Base-by-base conservation (phyloP, 1,140 invertebrate species). In the Drosophila erecta region DNA sequence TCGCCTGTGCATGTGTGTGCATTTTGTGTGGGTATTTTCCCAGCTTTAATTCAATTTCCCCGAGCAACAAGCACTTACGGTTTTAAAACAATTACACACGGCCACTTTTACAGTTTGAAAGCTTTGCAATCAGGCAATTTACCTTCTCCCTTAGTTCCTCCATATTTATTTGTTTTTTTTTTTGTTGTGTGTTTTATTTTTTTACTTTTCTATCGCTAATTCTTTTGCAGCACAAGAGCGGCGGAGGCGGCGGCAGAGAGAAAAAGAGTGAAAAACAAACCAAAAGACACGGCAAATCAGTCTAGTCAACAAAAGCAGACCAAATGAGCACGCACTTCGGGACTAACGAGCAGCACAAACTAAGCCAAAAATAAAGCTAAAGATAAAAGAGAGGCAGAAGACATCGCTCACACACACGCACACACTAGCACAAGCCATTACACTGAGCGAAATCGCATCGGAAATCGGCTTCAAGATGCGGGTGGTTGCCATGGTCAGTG, bases 401-500 rank as follows among this genome's bases (percentile, higher is more conserved):
- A 15, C 33, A 38, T n/a, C 24, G 35, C 37, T 11, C 30, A 30
- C 30, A 30, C 7, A 8, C 5, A 60, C 33, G 43, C 22, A 6
- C 61, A 46, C 33, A 49, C 44, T 30, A 35, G 51, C 41, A 46
- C 30, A 47, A n/a, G n/a, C 38, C 37, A 8, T 11, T 38, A 17
- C 53, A 69, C 41, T 49, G 35, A 69, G 27, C 41, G 41, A 44
- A 44, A 44, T 12, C 15, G 41, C 4, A 10, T 4, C 15, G 12
- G 15, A 17, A 57, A 70, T 50, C 30, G 15, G 37, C 53, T 30
- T 17, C 64, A 87, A 76, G 59, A 98, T 98, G 97, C 96, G 95
- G 93, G 96, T 97, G 60, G 97, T 98, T 60, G 97, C 96, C 58
- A 94, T 98, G 91, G 95, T 98, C 78, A 99, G 98, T 93, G 99